Conservation (phyloP, 2,888 invertebrate species). For the Ariolimax columbianus region DNA sequence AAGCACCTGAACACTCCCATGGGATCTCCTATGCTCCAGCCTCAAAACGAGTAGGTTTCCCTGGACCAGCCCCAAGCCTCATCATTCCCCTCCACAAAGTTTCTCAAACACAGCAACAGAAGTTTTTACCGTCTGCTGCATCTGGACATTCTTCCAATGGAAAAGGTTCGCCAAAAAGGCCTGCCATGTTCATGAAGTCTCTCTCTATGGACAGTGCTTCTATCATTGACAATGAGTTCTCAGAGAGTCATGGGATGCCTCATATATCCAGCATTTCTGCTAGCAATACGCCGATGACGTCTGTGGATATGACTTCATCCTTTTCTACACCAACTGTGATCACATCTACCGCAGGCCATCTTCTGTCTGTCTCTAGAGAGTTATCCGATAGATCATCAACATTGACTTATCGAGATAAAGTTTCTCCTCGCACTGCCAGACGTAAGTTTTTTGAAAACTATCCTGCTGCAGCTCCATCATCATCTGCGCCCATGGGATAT, state of each 20-base stretch:
- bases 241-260: neutral
- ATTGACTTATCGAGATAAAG: constrained; percentile 57
- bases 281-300: constrained; percentile 43
- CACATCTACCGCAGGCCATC: neutral
- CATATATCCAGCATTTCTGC: constrained; percentile 38
- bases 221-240: constrained; percentile 52
- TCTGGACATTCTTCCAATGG: constrained; percentile 38
- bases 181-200: constrained; percentile 60
- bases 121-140: neutral
- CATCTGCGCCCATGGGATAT: constrained; percentile 47
- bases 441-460: constrained; percentile 66
- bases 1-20: constrained; percentile 30
- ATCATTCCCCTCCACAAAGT: constrained; percentile 27
- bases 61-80: constrained; percentile 38
- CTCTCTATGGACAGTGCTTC: constrained; percentile 65
- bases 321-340: constrained; percentile 33
- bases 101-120: constrained; percentile 9
- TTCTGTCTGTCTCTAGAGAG: neutral
- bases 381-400: neutral
- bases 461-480: neutral
- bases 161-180: constrained; percentile 50
- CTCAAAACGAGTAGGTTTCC: constrained; percentile 5
- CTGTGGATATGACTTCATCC: constrained; percentile 30
- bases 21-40: constrained; percentile 9
- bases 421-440: constrained; percentile 67